Conservation (phyloP, 2,888 invertebrate genomes). For the Exephanes ischioxanthus region DNA sequence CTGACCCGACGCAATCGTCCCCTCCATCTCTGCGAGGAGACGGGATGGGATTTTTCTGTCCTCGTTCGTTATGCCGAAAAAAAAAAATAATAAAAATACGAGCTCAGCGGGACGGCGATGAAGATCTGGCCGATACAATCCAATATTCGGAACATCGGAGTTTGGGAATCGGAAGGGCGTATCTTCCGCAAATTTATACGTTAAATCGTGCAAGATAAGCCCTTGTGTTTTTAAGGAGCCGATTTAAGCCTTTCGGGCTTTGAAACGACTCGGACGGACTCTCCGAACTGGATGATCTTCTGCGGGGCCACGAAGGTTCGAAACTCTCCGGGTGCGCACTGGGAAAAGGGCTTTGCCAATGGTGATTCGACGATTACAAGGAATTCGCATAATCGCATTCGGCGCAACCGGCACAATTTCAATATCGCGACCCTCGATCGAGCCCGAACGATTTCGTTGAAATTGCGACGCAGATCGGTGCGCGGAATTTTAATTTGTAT, state of each 20-base stretch:
- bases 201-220: no score
- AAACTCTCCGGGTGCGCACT: neutral
- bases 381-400: neutral
- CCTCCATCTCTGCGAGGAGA: neutral
- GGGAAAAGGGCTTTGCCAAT: neutral
- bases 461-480: neutral
- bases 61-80: slow-evolving; percentile 2
- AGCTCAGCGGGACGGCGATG: neutral
- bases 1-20: neutral
- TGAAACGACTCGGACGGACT: neutral
- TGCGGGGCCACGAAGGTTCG: neutral
- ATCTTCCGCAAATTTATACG: no score
- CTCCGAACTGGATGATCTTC: neutral
- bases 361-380: neutral
- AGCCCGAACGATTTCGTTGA: neutral
- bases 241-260: neutral
- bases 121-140: neutral
- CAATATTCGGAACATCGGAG: no score
- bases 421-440: neutral
- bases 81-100: neutral
- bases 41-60: neutral
- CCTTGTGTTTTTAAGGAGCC: neutral
- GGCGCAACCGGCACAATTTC: neutral
- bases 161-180: no score
- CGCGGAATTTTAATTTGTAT: neutral